Evolutionary conservation across 2,888 invertebrate genomes (phyloP).

Genomic region (Himalopsyche anomala): DNA sequence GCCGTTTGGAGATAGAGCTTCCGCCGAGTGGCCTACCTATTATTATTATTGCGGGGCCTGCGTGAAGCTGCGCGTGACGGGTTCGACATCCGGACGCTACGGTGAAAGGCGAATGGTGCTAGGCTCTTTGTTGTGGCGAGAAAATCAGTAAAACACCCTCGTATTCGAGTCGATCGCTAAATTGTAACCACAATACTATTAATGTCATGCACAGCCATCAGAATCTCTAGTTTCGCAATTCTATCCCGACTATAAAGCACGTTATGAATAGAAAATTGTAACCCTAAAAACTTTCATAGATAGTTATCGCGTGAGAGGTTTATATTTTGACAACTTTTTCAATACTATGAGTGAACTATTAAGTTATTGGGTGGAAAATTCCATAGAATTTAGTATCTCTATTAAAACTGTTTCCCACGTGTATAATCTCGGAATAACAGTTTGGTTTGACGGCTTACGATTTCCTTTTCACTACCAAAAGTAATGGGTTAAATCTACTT

Average conservation of each 20-base stretch:
- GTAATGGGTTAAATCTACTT: no score
- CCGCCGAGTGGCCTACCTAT: background rate
- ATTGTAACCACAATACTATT: background rate
- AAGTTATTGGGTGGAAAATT: no score
- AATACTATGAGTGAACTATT: no score
- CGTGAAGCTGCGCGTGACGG: constrained; percentile 15
- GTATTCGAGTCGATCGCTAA: background rate
- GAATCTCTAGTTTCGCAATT: background rate
- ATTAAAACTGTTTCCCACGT: no score
- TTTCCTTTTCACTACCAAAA: no score
- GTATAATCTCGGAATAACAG: no score
- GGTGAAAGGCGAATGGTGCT: background rate
- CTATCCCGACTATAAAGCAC: background rate
- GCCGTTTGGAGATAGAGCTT: background rate
- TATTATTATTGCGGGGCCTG: background rate
- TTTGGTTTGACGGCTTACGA: no score
- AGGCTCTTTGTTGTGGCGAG: background rate
- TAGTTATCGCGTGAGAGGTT: no score
- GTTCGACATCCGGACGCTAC: constrained; percentile 6
- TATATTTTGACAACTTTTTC: no score
- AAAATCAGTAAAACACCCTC: constrained; percentile 9
- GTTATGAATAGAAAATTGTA: background rate
- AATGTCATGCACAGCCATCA: background rate
- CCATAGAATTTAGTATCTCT: no score
- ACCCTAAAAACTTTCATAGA: background rate